phyloP scores from a whole-genome alignment of 2,888 invertebrate species.

The Leucoma salicis region DNA sequence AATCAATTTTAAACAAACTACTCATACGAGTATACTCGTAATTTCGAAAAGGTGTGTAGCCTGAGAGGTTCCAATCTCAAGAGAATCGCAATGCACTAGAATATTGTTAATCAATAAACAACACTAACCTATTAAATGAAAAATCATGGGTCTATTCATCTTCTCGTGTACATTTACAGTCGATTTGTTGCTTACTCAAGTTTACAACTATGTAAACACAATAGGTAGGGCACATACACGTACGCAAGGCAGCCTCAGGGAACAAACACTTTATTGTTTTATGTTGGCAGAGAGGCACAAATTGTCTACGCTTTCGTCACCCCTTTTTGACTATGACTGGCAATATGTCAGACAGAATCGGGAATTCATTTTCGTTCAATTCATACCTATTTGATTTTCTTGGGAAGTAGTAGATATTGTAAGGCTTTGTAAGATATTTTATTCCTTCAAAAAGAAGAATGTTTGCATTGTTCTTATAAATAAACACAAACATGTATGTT shows the following conservation, averaged over 20 bases:
- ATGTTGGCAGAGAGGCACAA: constrained; percentile 54
- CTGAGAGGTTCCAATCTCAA: too few relatives aligned
- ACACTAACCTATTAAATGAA: background rate
- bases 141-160: constrained; percentile 12
- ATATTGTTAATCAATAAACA: too few relatives aligned
- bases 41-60: too few relatives aligned
- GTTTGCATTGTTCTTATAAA: too few relatives aligned
- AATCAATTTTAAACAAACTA: too few relatives aligned
- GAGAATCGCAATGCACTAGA: too few relatives aligned
- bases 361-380: background rate
- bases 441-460: too few relatives aligned
- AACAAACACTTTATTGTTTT: constrained; percentile 55
- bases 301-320: constrained; percentile 58
- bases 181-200: constrained; percentile 53
- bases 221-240: constrained; percentile 6
- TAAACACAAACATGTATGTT: too few relatives aligned
- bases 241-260: constrained; percentile 22
- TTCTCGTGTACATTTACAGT: constrained; percentile 21
- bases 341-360: constrained; percentile 34
- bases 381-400: background rate
- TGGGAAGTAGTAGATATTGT: background rate
- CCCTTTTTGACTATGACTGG: constrained; percentile 52
- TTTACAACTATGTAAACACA: constrained; percentile 44
- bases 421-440: too few relatives aligned
- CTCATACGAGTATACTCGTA: too few relatives aligned